Conservation (phyloP, 2,113 vertebrate species). For the Pampusana beccarii region DNA sequence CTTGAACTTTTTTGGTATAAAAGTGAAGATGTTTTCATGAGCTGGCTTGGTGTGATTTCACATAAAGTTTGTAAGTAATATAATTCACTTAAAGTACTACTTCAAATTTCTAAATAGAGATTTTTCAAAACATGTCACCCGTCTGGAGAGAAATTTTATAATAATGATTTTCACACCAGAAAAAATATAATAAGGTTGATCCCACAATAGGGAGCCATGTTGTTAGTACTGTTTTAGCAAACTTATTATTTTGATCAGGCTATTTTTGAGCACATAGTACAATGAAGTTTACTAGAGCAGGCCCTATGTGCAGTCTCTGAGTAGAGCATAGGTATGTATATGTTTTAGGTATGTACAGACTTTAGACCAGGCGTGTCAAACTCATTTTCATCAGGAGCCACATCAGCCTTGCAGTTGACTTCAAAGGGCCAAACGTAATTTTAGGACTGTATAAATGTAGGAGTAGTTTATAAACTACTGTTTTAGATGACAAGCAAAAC, state of each 20-base stretch:
- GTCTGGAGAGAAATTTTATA: not conserved
- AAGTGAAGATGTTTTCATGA: not conserved
- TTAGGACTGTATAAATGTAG: too few species aligned
- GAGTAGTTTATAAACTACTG: too few species aligned
- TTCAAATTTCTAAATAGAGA: not conserved
- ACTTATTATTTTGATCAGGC: not conserved
- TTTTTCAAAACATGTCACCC: not conserved
- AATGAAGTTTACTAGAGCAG: not conserved
- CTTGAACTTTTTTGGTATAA: not conserved
- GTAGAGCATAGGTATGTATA: not conserved
- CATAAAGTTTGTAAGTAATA: not conserved
- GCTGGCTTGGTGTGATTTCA: not conserved
- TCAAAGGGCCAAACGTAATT: too few species aligned
- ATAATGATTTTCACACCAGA: not conserved
- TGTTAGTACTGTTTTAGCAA: not conserved
- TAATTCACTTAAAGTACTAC: not conserved
- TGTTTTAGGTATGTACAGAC: not conserved
- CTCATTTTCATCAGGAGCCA: too few species aligned
- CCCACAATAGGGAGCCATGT: not conserved
- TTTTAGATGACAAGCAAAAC: not conserved
- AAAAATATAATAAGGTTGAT: not conserved
- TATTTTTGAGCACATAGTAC: not conserved
- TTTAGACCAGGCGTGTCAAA: too few species aligned
- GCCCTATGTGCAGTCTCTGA: not conserved
- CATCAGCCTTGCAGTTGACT: too few species aligned